Evolutionary conservation across 2,113 vertebrate genomes (phyloP).

Genomic region (Lepidothrix coronata): DNA sequence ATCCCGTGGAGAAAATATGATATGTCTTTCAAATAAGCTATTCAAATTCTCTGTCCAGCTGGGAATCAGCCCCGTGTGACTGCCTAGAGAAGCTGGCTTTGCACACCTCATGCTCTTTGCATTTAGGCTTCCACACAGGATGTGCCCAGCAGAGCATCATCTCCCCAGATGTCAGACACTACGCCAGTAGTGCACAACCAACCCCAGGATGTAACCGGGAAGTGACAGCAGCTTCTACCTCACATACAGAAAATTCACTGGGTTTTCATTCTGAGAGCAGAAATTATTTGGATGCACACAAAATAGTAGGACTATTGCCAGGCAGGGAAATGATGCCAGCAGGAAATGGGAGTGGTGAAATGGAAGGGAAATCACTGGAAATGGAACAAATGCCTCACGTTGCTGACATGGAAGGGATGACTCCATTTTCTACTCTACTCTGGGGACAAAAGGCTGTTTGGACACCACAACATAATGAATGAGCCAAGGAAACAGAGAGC

Average conservation of each 20-base stretch:
- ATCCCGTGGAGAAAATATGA: neutral
- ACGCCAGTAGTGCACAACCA: neutral
- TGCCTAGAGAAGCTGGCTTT: neutral
- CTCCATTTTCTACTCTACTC: neutral
- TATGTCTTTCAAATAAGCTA: neutral
- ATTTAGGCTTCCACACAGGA: neutral
- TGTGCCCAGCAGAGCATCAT: neutral
- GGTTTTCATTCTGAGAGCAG: neutral
- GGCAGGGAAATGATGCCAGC: neutral
- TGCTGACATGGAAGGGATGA: neutral
- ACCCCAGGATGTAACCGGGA: neutral
- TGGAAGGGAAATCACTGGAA: neutral
- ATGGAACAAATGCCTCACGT: neutral
- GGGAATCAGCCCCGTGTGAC: neutral
- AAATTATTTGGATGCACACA: constrained; percentile 1
- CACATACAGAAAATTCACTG: neutral
- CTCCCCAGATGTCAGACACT: neutral
- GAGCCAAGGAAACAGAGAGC: neutral
- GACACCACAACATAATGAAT: neutral
- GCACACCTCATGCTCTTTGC: neutral
- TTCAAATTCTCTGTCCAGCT: neutral
- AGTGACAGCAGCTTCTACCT: neutral
- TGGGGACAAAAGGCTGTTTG: neutral
- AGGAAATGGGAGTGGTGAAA: neutral
- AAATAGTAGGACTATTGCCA: neutral